These are phyloP conservation scores for Macrotis lagotis DNA, from an alignment of 2,113 vertebrate species.

Conservation along the genomic window DNA sequence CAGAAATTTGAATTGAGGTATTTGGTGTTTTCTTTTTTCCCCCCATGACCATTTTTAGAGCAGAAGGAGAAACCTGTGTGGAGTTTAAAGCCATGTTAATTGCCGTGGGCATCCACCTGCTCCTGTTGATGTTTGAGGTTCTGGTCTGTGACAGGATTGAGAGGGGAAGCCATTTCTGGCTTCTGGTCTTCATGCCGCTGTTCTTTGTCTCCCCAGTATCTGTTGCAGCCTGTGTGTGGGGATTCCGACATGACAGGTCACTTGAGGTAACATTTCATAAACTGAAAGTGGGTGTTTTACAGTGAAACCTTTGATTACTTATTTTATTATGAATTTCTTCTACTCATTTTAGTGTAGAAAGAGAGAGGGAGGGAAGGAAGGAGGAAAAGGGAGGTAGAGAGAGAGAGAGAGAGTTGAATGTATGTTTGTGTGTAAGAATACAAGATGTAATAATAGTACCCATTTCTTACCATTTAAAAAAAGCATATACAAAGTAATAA, in stretches of 20 bases:
- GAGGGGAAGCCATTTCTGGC: constrained; percentile 94
- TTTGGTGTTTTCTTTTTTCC: constrained; percentile 36
- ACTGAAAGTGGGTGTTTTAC: constrained; percentile 16
- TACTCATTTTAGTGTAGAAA: neutral
- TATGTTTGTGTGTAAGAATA: neutral
- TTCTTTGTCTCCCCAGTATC: constrained; percentile 99
- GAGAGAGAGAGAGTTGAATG: too few species aligned
- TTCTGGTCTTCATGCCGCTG: constrained; percentile 98
- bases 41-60: constrained; percentile 82
- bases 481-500: neutral
- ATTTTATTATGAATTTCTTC: neutral
- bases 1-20: constrained; percentile 45
- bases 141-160: constrained; percentile 96
- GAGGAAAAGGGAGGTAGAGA: too few species aligned
- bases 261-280: constrained; percentile 88
- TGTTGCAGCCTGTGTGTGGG: constrained; percentile 98
- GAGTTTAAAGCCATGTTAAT: constrained; percentile 99
- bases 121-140: constrained; percentile 97
- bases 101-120: constrained; percentile 96
- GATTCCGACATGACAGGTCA: constrained; percentile 97
- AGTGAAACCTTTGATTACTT: neutral
- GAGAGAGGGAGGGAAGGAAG: too few species aligned
- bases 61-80: constrained; percentile 98
- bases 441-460: neutral
- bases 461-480: constrained; percentile 25